These are phyloP conservation scores for Eueremaeus valkanovi DNA, from an alignment of 2,888 invertebrate species.

Conservation along the genomic window DNA sequence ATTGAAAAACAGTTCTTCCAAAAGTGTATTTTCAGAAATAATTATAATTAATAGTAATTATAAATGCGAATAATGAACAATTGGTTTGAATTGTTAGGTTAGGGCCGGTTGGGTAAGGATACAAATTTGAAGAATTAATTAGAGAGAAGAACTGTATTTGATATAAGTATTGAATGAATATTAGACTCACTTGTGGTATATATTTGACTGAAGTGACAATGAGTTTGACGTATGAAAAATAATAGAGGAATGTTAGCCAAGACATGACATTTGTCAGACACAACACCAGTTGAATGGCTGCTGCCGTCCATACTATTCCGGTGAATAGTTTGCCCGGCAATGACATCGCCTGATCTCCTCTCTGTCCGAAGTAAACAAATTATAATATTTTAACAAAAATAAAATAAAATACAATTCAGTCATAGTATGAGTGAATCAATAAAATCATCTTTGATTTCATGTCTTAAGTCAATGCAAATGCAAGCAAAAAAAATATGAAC, in stretches of 20 bases:
- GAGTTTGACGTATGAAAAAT: slow-evolving; percentile 92
- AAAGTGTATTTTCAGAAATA: too few species aligned
- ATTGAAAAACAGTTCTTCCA: too few species aligned
- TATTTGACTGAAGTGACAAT: slow-evolving; percentile 94
- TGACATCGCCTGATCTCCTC: slow-evolving; percentile 80
- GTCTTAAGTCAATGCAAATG: too few species aligned
- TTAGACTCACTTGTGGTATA: slow-evolving; percentile 78
- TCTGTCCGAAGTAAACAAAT: slow-evolving; percentile 57
- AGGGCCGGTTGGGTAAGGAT: too few species aligned
- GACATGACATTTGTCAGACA: slow-evolving; percentile 62
- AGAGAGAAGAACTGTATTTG: not conserved
- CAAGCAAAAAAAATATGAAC: too few species aligned
- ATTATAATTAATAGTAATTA: too few species aligned
- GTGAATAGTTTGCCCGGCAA: slow-evolving; percentile 48
- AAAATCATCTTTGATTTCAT: too few species aligned
- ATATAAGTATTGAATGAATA: not conserved
- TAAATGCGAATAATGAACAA: too few species aligned
- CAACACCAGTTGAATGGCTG: slow-evolving; percentile 46
- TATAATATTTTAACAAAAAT: not conserved
- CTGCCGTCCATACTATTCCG: slow-evolving; percentile 45
- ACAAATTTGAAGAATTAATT: too few species aligned
- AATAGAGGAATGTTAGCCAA: slow-evolving; percentile 90
- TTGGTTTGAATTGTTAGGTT: too few species aligned
- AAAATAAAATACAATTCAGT: too few species aligned
- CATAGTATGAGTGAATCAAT: too few species aligned